Base-by-base conservation (phyloP, 2,113 vertebrate genomes). In the Pungitius pungitius region DNA sequence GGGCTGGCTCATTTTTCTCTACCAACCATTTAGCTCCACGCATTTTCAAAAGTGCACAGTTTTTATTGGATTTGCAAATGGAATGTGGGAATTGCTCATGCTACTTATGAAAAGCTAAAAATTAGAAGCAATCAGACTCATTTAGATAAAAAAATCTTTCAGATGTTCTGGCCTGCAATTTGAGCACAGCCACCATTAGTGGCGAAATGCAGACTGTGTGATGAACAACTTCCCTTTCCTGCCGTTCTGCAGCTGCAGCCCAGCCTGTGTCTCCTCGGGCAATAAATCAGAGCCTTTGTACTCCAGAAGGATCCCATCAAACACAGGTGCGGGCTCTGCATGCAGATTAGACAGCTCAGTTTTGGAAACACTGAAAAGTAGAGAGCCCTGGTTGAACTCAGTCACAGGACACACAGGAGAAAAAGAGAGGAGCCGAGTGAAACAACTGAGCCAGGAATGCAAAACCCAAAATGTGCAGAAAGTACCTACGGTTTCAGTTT, bases 171-270 rank as follows among this genome's bases (percentile, higher is more conserved):
- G 93, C 92, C 90, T 86, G 88, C 87, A 86, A 91, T 39, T 37
- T 33, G 30, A 77, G 61, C 75, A 40, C 59, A n/a, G 81, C 72
- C 66, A 93, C 95, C 94, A 93, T 94, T 93, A 93, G 95, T 95
- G 95, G 94, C 95, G 94, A 95, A 96, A 96, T 94, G 93, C 94
- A 94, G 93, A 89, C 91, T 84, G 93, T 92, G 94, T 97, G 96
- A 97, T 97, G 96, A 96, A 97, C 96, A 96, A 96, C 96, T 99
- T 97, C 96, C 96, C 94, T 95, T 97, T 97, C 96, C 96, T 96
- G 95, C 95, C 91, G 90, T 89, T 94, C 90, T 92, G 94, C 97
- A 97, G 96, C 96, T 97, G 96, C 93, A 95, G 91, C 91, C 81
- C 47, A 85, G 73, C 94, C 85, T 90, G 90, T 93, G 91, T 94